These are phyloP conservation scores for Loxodonta africana DNA, from an alignment of 2,113 vertebrate genomes.

Conservation along the genomic window DNA sequence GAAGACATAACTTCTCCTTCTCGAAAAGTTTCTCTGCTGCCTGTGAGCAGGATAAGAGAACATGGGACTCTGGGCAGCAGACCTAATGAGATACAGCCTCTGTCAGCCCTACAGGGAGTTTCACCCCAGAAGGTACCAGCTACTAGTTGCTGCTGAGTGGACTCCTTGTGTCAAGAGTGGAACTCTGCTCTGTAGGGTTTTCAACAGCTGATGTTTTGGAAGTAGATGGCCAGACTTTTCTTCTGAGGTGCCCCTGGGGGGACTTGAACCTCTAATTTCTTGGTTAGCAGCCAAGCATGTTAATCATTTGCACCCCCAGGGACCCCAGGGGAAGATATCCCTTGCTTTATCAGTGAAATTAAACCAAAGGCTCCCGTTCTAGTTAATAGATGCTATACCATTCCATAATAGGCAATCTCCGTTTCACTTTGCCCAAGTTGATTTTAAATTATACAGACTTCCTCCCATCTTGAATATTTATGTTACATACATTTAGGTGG, in stretches of 20 bases:
- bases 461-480: not conserved
- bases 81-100: accelerated
- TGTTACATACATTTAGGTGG: not conserved
- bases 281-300: not conserved
- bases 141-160: too few species aligned
- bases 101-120: not conserved
- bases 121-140: not conserved
- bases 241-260: not conserved
- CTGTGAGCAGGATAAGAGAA: conserved; percentile 77
- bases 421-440: not conserved
- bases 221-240: not conserved
- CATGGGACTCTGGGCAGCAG: not conserved
- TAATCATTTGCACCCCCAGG: too few species aligned
- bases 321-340: not conserved
- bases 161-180: not conserved
- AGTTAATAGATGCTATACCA: not conserved
- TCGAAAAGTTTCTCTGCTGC: conserved; percentile 91
- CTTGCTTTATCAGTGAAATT: too few species aligned
- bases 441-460: not conserved
- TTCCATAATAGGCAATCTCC: too few species aligned
- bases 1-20: conserved; percentile 89
- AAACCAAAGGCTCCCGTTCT: not conserved
- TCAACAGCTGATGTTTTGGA: not conserved
- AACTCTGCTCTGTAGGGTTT: not conserved
- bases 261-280: not conserved